These are phyloP conservation scores for Hedychridium roseum DNA, from an alignment of 2,888 invertebrate genomes.

Conservation along the genomic window DNA sequence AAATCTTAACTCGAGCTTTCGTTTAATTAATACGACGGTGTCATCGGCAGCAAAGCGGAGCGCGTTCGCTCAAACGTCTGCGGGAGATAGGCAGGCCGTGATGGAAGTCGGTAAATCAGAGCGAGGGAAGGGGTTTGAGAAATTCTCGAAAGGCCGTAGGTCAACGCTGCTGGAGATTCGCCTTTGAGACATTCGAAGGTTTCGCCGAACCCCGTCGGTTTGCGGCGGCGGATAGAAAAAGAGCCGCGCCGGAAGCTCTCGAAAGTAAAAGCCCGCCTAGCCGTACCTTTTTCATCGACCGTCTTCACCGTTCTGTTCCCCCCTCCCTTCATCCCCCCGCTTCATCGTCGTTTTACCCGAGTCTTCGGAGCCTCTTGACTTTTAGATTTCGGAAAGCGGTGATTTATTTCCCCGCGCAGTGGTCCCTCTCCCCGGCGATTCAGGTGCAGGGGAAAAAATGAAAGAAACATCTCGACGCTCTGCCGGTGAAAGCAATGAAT, in stretches of 20 bases:
- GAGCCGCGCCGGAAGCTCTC: slow-evolving; percentile 7
- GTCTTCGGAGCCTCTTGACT: slow-evolving; percentile 7
- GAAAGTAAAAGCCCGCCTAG: slow-evolving; percentile 23
- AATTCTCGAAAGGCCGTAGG: slow-evolving; percentile 23
- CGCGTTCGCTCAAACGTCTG: too few relatives aligned
- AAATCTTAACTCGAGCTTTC: too few relatives aligned
- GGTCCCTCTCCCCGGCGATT: not conserved
- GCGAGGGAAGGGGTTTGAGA: slow-evolving; percentile 12
- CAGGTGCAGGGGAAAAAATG: too few relatives aligned
- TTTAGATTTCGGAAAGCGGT: slow-evolving; percentile 9
- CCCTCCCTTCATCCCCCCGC: slow-evolving; percentile 1
- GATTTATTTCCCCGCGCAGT: slow-evolving; percentile 20
- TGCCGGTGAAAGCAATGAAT: too few relatives aligned
- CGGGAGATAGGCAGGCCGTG: too few relatives aligned
- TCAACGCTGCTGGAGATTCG: slow-evolving; percentile 21
- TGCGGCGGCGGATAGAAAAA: too few relatives aligned
- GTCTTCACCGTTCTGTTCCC: slow-evolving; percentile 1
- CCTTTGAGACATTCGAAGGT: slow-evolving; percentile 22
- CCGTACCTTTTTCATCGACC: too few relatives aligned
- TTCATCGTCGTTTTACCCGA: too few relatives aligned
- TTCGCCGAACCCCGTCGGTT: too few relatives aligned
- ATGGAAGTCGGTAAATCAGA: slow-evolving; percentile 30
- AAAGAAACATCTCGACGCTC: too few relatives aligned
- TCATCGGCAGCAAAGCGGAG: too few relatives aligned
- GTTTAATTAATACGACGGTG: too few relatives aligned